A percentile compares a stretch with the other conserved stretches of the same genome.
These are phyloP conservation scores for Pterocles burchelli DNA, from an alignment of 2,113 vertebrate species.

Conservation along the genomic window DNA sequence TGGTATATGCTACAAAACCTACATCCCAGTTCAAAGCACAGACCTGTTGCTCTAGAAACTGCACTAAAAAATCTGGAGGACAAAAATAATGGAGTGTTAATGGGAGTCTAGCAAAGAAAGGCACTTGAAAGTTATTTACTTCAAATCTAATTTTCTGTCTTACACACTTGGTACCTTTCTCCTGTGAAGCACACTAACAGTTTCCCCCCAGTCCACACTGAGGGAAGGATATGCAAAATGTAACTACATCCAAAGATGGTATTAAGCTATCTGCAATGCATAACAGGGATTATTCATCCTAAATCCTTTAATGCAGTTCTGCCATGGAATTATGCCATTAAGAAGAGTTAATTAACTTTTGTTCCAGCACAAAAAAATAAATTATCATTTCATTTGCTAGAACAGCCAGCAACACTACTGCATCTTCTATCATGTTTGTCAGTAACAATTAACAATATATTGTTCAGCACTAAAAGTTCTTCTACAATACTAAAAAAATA, in stretches of 20 bases:
- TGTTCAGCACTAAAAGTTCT: neutral
- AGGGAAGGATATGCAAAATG: neutral
- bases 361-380: neutral
- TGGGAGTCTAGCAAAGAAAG: neutral
- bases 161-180: neutral
- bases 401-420: neutral
- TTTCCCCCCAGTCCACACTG: neutral
- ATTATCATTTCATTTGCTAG: neutral
- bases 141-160: neutral
- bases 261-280: neutral
- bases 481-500: neutral
- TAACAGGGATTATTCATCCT: neutral
- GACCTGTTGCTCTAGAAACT: constrained; percentile 93
- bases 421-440: neutral
- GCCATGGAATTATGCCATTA: neutral
- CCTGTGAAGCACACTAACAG: neutral
- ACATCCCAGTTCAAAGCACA: constrained; percentile 92
- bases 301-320: neutral
- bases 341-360: neutral
- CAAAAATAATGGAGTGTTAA: neutral
- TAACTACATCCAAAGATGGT: neutral
- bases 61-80: constrained; percentile 89
- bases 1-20: constrained; percentile 91
- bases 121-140: neutral
- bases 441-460: neutral